Base-by-base conservation (phyloP, 2,888 invertebrate species). In the Heteromyza rotundicornis region DNA sequence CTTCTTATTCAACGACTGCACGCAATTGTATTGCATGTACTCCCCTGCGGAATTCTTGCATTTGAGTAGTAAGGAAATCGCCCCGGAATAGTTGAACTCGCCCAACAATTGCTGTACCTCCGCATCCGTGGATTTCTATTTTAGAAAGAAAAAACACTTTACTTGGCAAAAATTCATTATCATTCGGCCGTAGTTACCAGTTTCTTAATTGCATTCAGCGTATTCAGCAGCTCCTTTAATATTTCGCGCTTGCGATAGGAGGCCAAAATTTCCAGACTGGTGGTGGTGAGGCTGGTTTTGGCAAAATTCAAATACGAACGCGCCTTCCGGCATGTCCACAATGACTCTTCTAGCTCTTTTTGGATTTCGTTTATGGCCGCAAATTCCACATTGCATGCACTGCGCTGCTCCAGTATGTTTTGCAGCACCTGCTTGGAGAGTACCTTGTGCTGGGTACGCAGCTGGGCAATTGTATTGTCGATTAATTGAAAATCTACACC, bases 401-500 rank as follows among this genome's bases (percentile, higher is more conserved):
- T 90, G 62, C 96, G 91, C 70, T 98, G 96, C 77, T 97, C 94
- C 3, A 96, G 86, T 73, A 98, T 98, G 35, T 98, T 86, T 71
- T 95, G 94, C 0, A 97, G 87, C 0, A 98, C 95, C 84, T 95
- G 94, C 71, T 95, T 96, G 0, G 97, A 96, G 2, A 96, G 94
- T 14, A 96, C 95, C 66, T 81, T 83, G 53, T 84, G 84, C 64
- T 84, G 84, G 44, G 76, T 75, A 23, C 81, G 80, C 54, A 84
- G 65, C 50, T 78, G 75, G 52, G 69, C 67, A 67, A 84, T 83
- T 5, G 75, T 78, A 22, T 73, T 69, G 68, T 82, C 76, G 60
- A 83, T 81, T 24, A 76, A 70, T 44, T 80, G 76, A 63, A 73
- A 77, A 52, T 80, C 74, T 22, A 83, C 74, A 44, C 81, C 79